Evolutionary conservation across 2,797 vertebrate species (phyloP), one percentile per base, ranked within the genome.

Genomic region (Chiloscyllium punctatum): DNA sequence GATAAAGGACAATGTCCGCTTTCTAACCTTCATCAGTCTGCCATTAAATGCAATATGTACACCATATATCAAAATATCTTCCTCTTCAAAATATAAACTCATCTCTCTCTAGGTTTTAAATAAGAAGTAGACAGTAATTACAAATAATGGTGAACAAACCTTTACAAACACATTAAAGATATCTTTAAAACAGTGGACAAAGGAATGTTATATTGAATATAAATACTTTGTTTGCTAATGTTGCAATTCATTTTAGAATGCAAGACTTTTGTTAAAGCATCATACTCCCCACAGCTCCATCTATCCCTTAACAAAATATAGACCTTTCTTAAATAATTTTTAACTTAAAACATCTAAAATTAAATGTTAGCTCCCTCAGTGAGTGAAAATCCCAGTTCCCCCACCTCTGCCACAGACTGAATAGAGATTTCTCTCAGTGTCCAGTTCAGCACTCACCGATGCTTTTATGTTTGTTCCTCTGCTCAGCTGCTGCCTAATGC

Each of bases 1-100:
- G 30, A 90, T 90, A 90, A 90, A 90, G 87, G 87, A 90, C 87
- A 62, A 90, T 7, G 53, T 90, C 87, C 87, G 30, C 87, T 66
- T 62, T 30, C 57, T 90, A 66, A 90, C 87, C 57, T 90, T 90
- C 87, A 90, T 62, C 87, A 90, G 30, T 62, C 87, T 57, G 62
- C 13, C 33, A 33, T 33, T n/a, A 66, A 62, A 62, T n/a, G 13
- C 87, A 62, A 66, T 33, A 33, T n/a, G 57, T 53, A 87, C 7
- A 48, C 5, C 42, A 48, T 86, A 48, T 21, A 53, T 27, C 86
- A 30, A 90, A 90, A 62, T 15, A 62, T n/a, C 87, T 90, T 90
- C 30, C 51, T 53, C 51, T 57, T n/a, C 86, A n/a, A 66, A 62
- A 90, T 90, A 18, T n/a, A 18, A 66, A 3, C 21, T 21, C 82